These are phyloP conservation scores for Brachionus angularis DNA, from an alignment of 1,140 invertebrate species.

Conservation along the genomic window DNA sequence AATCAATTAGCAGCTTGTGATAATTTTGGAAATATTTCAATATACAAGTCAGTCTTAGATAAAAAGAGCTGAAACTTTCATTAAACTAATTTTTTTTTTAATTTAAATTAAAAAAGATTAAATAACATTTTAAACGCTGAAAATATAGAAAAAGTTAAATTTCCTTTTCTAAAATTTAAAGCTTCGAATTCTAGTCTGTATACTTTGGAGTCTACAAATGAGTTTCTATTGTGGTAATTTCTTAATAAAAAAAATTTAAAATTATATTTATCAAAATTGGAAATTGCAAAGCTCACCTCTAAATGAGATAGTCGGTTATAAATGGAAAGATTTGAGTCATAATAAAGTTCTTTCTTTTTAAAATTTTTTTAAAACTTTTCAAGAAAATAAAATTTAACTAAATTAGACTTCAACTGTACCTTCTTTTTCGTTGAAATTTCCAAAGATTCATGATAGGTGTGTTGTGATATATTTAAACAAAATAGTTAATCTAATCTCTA, in stretches of 20 bases:
- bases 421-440: constrained; percentile 9
- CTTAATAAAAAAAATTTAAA: neutral
- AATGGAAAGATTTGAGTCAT: constrained; percentile 28
- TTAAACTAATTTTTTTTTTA: constrained; percentile 41
- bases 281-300: constrained; percentile 12
- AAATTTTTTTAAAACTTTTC: neutral
- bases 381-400: neutral
- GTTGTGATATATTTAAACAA: too few species aligned
- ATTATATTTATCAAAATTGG: neutral
- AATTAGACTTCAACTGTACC: neutral
- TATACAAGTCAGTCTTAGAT: constrained; percentile 70
- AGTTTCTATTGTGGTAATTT: constrained; percentile 25
- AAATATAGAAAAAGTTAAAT: constrained; percentile 10
- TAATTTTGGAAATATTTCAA: constrained; percentile 74
- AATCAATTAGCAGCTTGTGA: constrained; percentile 75
- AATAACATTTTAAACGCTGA: constrained; percentile 45
- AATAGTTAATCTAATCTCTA: neutral
- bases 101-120: constrained; percentile 50
- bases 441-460: constrained; percentile 14
- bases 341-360: constrained; percentile 11
- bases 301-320: constrained; percentile 38
- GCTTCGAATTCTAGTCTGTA: constrained; percentile 22
- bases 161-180: constrained; percentile 27
- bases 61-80: too few species aligned
- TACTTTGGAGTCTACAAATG: constrained; percentile 1